Base-by-base conservation (phyloP, 2,888 invertebrate species). In the Macrosiphum euphorbiae region DNA sequence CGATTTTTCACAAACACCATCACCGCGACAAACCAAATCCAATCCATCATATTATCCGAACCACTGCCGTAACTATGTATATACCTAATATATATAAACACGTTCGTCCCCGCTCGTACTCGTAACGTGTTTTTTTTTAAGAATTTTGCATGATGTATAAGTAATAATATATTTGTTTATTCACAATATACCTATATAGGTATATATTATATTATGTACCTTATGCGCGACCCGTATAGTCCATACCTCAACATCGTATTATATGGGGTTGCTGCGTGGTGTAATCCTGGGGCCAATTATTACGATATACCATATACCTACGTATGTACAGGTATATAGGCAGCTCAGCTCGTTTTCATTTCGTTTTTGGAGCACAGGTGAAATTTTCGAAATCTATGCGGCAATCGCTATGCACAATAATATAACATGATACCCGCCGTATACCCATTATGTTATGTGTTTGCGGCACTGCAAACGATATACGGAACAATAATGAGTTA, bases 1-100 rank as follows among this genome's bases (percentile, higher is more conserved):
- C 88, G 89, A 92, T 92, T 92, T 84, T 92, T 88, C 92, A 88
- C 55, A 84, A 92, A 88, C 92, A 92, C 92, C 92, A 58, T 78
- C 55, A 85, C 44, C 44, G 44, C 91, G 86, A 78, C 87, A 89
- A 92, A 92, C 92, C 84, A 85, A 92, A 92, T 92, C 88, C 55
- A 92, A 92, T 92, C 92, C 89, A 88, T 92, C 92, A 89, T 55
- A 55, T 26, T 89, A 92, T 84, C 92, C 50, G 26, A 44, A 20
- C 58, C 84, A 35, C 13, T 58, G 55, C 58, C 26, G 7, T 28
- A 41, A 28, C 26, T 13, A 44, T 16, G 44, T 20, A 88, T 24
- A 26, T 26, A 44, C 41, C 47, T 50, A 90, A 4, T n/a, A 67
- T 35, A 24, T 8, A 8, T 67, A 47, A 11, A 11, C n/a, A 78